phyloP scores from a whole-genome alignment of 2,113 vertebrate species.

The Panthera leo region DNA sequence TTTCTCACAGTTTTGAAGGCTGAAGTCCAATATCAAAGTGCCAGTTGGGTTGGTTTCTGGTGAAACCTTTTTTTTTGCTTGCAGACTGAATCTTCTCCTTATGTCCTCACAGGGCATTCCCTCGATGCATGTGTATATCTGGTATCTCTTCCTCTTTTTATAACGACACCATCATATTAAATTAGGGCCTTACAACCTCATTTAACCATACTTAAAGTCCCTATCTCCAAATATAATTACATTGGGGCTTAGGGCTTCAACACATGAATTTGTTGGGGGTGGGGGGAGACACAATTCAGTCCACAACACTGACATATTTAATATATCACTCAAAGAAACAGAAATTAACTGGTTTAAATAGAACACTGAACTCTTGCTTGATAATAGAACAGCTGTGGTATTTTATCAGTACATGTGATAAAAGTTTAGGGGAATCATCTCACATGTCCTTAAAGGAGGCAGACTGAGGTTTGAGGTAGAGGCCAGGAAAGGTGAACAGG shows the following conservation, averaged over 20 bases:
- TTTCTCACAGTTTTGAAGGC: not conserved
- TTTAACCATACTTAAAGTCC: not conserved
- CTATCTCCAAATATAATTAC: not conserved
- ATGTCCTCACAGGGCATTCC: not conserved
- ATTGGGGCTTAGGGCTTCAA: not conserved
- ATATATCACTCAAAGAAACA: not conserved
- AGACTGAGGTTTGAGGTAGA: not conserved
- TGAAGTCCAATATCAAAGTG: not conserved
- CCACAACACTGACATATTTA: slow-evolving; percentile 8
- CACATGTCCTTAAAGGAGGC: not conserved
- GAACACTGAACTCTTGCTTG: not conserved
- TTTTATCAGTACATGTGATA: not conserved
- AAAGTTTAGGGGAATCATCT: not conserved
- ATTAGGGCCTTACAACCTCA: not conserved
- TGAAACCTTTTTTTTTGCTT: not conserved
- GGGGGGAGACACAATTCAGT: not conserved
- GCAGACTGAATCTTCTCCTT: not conserved
- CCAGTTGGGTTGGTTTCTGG: not conserved
- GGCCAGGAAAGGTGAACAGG: not conserved
- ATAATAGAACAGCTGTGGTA: not conserved
- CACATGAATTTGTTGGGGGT: not conserved
- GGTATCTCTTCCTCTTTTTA: not conserved
- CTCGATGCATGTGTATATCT: accelerated
- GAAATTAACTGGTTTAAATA: slow-evolving; percentile 18
- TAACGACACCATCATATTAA: not conserved